Evolutionary conservation across 2,888 invertebrate genomes (phyloP), one percentile per base, ranked within the genome.

Genomic region (Phalangium opilio): DNA sequence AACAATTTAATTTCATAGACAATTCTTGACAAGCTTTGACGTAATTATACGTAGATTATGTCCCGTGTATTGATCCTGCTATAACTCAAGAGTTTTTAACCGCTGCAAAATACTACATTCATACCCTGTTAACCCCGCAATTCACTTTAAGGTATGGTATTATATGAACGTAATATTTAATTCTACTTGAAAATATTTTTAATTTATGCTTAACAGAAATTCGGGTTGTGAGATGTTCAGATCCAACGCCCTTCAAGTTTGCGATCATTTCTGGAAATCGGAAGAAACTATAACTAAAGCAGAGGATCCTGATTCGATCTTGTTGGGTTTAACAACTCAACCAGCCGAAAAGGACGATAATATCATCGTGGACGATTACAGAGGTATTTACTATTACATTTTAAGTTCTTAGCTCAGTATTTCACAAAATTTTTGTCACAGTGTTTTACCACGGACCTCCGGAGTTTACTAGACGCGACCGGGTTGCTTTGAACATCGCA

Each of bases 401-500:
- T 27, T 7, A 27, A 27, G 27, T 7, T n/a, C n/a, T n/a, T n/a
- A n/a, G n/a, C n/a, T n/a, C n/a, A n/a, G n/a, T n/a, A n/a, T n/a
- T 27, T 27, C 8, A 27, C 27, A 27, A 27, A 27, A n/a, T n/a
- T n/a, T n/a, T n/a, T n/a, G n/a, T n/a, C n/a, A n/a, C 8, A 27
- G 27, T 27, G 4, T 27, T 27, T 8, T 27, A 27, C 27, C 74
- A 74, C 61, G 75, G 75, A 1, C 71, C 74, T 0, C 59, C 75
- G 43, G 74, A 75, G 60, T 74, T 75, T 59, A 73, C 74, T 2
- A 60, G 74, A 45, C 63, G 73, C 39, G 74, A 75, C 60, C 62
- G 75, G 50, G 73, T 75, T 72, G 74, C 75, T 3, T 52, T 75
- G n/a, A 75, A 75, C 58, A 72, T 75, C 44, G 74, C 74, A 61